Conservation (phyloP, 2,888 invertebrate genomes). For the Timema cristinae region DNA sequence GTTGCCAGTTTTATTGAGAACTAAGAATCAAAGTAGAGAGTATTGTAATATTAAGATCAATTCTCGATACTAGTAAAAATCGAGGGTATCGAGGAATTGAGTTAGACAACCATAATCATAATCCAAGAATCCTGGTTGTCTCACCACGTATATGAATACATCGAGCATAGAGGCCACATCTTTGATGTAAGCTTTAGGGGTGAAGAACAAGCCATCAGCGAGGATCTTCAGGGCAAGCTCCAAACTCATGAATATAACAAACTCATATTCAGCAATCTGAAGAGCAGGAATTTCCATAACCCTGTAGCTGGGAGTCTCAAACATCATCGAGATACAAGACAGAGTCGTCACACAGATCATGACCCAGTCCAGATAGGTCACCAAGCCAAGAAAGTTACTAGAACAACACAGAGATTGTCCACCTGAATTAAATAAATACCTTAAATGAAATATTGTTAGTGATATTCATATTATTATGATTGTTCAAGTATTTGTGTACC, state of each 20-base stretch:
- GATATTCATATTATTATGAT: too few relatives aligned
- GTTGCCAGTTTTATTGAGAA: too few relatives aligned
- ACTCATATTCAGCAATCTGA: constrained; percentile 94
- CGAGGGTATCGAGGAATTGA: too few relatives aligned
- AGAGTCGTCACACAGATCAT: constrained; percentile 98
- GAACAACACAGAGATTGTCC: constrained; percentile 37
- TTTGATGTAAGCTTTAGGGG: constrained; percentile 96
- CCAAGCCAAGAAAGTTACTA: constrained; percentile 94
- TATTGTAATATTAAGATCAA: too few relatives aligned
- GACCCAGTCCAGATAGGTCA: constrained; percentile 98
- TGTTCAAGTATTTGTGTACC: too few relatives aligned
- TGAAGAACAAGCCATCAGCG: constrained; percentile 97
- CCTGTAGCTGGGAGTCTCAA: constrained; percentile 90
- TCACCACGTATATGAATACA: constrained; percentile 94
- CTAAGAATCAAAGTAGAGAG: too few relatives aligned
- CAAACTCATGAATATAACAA: constrained; percentile 97
- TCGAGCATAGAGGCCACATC: constrained; percentile 96
- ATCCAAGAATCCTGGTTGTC: constrained; percentile 37
- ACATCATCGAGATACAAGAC: constrained; percentile 98
- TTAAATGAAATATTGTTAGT: too few relatives aligned
- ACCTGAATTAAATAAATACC: too few relatives aligned
- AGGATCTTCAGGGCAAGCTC: constrained; percentile 93
- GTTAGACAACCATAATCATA: too few relatives aligned
- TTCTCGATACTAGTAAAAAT: too few relatives aligned
- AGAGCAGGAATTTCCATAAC: constrained; percentile 93